Base-by-base conservation (phyloP, 2,888 invertebrate species). In the Anodontia alba region DNA sequence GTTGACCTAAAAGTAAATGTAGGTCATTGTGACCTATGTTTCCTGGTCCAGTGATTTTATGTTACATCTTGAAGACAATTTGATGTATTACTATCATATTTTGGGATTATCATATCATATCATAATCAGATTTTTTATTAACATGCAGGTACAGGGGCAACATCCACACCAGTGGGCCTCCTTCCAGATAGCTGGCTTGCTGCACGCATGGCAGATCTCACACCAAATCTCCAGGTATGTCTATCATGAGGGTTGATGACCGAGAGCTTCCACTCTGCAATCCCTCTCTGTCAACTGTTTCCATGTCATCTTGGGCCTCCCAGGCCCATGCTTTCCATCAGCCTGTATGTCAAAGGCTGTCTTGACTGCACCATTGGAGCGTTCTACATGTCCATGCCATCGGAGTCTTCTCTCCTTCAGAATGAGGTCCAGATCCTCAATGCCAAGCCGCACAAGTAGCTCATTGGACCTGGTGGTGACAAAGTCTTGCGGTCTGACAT, bases 131-230 rank as follows among this genome's bases (percentile, higher is more conserved):
- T 38, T 38, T 38, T 38, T 38, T 5, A 38, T 38, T 38, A 38
- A 38, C 38, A 12, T 38, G 38, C 38, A 38, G 38, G 38, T 38
- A 12, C 38, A 38, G 38, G 38, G 38, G 38, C 38, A 38, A 8
- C 38, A 38, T 38, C 38, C 38, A 38, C 38, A 38, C 12, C 38
- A 54, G 54, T 54, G 54, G 54, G 26, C 54, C 26, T 26, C 54
- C 26, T 54, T 54, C 54, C 54, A 54, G 54, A 26, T 54, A 54
- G 15, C 54, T 54, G 54, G 54, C 54, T 54, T 2, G 54, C 54
- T 54, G 54, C 54, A 26, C 54, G 26, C 54, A 54, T 54, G 26
- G 54, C 54, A 54, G 54, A 54, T 54, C 54, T 54, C 54, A 54
- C 54, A 54, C 54, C 26, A 2, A 5, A 54, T 54, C 26, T 54